phyloP scores from a whole-genome alignment of 2,797 vertebrate genomes.

The Hapalemur alaotrensis region DNA sequence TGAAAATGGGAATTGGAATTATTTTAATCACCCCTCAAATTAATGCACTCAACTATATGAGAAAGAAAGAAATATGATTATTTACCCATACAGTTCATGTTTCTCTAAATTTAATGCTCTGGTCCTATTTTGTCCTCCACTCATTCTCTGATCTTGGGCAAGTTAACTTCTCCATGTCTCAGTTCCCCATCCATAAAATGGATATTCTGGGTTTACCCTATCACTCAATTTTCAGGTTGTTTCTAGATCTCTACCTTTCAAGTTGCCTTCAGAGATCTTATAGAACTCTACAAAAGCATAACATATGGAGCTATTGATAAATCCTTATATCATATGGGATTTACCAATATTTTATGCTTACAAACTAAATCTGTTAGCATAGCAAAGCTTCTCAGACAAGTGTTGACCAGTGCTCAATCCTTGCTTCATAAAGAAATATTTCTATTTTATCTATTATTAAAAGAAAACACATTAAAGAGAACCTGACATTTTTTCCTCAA shows the following conservation, averaged over 20 bases:
- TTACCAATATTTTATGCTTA: slow-evolving; percentile 2
- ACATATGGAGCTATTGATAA: neutral
- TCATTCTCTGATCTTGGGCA: neutral
- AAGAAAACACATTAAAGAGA: neutral
- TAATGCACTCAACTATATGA: neutral
- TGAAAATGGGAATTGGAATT: neutral
- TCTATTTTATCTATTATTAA: neutral
- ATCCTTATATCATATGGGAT: neutral
- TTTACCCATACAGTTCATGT: neutral
- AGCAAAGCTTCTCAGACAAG: neutral
- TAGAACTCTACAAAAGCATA: neutral
- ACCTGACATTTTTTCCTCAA: neutral
- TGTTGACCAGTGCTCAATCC: neutral
- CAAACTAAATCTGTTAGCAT: neutral
- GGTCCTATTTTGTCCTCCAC: neutral
- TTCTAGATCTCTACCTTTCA: neutral
- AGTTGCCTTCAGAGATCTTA: neutral
- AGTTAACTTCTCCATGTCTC: neutral
- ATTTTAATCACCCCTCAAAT: neutral
- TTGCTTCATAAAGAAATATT: neutral
- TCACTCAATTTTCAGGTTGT: neutral
- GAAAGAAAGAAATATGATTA: neutral
- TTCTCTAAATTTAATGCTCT: neutral
- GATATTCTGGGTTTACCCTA: neutral
- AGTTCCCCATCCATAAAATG: neutral